Base-by-base conservation (phyloP, 1,140 invertebrate species). In the Homalodisca vitripennis region DNA sequence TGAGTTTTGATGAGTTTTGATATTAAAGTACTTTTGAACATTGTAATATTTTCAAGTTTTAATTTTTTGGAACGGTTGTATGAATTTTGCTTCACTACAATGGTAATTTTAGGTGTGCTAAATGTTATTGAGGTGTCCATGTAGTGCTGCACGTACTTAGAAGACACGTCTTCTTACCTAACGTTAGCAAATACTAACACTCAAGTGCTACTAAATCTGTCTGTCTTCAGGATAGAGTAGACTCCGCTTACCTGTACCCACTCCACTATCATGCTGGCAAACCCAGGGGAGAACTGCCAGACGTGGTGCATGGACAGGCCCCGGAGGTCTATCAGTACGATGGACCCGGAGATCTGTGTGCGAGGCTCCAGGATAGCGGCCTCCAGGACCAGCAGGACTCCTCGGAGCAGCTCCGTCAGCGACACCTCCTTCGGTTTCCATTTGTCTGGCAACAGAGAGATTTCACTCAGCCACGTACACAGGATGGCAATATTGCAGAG, bases 211-310 rank as follows among this genome's bases (percentile, higher is more conserved):
- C 10, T 12, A 46, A 46, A 46, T 46, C 41, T 46, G 41, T 46
- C 51, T 12, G 6, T 22, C 24, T 13, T 55, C 51, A 55, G 24
- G 6, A 55, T 55, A 20, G 20, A 41, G 6, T 10, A 17, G 34
- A 10, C 34, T 41, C 34, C 30, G 47, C 75, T 78, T 71, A 86
- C 89, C 78, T 88, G 91, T 69, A 89, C 82, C 82, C 86, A 90
- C 57, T 85, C 88, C 32, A 86, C 75, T 46, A 84, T 78, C 76
- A 82, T 83, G 76, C 82, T 87, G 51, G 86, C 91, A 80, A 84
- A 88, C 72, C 74, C 84, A 0, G 91, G 90, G 1, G 88, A 89
- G 70, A 91, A 84, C 20, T 90, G 85, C n/a, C 86, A 84, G 1
- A 89, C 83, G 32, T 93, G 90, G 26, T 77, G 79, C 26, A 92